Evolutionary conservation across 2,113 vertebrate species (phyloP), one percentile per base, ranked within the genome.

Genomic region (Puma concolor): DNA sequence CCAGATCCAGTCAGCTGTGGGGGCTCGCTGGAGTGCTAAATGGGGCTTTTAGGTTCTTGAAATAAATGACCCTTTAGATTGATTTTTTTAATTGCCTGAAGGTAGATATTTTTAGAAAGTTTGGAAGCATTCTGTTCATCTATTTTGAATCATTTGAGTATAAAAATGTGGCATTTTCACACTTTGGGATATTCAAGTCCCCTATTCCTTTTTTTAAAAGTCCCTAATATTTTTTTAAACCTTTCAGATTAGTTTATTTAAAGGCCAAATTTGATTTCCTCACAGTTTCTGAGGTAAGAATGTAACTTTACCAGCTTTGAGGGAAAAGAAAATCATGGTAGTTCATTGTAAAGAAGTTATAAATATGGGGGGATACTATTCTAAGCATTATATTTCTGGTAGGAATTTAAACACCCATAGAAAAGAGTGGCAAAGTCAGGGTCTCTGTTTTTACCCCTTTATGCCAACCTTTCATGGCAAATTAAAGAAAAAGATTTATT

Each of bases 151-250:
- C 97, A 96, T 97, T 96, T 98, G 90, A 95, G 85, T 97, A 87
- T 97, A 96, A 98, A 98, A 98, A 97, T 98, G 96, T 97, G 94
- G 94, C 95, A 96, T 98, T 98, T 98, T 97, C 97, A 98, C 97
- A 97, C 97, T 94, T 97, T 74, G 84, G 94, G 76, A 96, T 98
- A 98, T 98, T 98, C 92, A 96, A 96, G 88, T 96, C 71, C 90
- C 85, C 66, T 94, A 88, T 92, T 96, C 83, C 77, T 86, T 95
- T 89, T 96, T 96, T 72, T 19, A 69, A 97, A 97, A 94, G 38
- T 87, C 88, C 97, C 74, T 97, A 98, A 98, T 98, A 97, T 95
- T 96, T 98, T 96, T 97, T 91, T 79, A 98, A 97, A 96, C 48
- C 27, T 96, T 98, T 96, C 76, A 95, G 79, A 96, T 97, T 97